Conservation (phyloP, 2,888 invertebrate genomes). For the Mesoligia furuncula region DNA sequence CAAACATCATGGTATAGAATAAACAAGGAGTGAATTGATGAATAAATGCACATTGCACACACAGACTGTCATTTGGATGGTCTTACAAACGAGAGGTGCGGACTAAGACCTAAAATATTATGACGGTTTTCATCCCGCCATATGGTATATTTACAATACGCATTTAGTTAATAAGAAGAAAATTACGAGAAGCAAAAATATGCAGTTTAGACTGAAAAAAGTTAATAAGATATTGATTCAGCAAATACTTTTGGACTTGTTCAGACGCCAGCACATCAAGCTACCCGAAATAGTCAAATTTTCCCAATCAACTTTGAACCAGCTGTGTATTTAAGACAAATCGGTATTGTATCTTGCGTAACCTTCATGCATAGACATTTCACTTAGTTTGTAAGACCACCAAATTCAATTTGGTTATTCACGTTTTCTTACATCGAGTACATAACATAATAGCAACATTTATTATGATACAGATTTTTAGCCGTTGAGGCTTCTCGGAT, state of each 20-base stretch:
- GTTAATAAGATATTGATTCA: background rate
- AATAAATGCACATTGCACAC: background rate
- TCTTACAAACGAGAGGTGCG: constrained; percentile 2
- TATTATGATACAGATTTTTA: background rate
- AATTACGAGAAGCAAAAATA: too few relatives aligned
- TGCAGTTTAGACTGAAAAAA: background rate
- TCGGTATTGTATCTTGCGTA: background rate
- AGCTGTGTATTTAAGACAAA: background rate
- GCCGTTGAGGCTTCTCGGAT: background rate
- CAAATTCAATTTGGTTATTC: background rate
- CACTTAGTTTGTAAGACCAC: constrained; percentile 25
- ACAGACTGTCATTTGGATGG: background rate
- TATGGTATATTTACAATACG: background rate
- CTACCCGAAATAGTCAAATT: too few relatives aligned
- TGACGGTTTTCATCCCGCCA: background rate
- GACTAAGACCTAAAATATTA: background rate
- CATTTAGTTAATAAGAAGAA: background rate
- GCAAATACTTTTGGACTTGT: background rate
- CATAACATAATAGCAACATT: constrained; percentile 14
- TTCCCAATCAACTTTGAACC: too few relatives aligned
- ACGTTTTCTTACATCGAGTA: constrained; percentile 33
- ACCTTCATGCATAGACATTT: background rate
- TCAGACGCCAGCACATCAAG: too few relatives aligned
- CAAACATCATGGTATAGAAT: background rate
- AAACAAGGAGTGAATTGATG: background rate